A percentile compares a stretch with the other conserved stretches of the same genome.
Evolutionary conservation across 1,140 invertebrate genomes (phyloP).

Genomic region (Mycetomoellerius zeteki): DNA sequence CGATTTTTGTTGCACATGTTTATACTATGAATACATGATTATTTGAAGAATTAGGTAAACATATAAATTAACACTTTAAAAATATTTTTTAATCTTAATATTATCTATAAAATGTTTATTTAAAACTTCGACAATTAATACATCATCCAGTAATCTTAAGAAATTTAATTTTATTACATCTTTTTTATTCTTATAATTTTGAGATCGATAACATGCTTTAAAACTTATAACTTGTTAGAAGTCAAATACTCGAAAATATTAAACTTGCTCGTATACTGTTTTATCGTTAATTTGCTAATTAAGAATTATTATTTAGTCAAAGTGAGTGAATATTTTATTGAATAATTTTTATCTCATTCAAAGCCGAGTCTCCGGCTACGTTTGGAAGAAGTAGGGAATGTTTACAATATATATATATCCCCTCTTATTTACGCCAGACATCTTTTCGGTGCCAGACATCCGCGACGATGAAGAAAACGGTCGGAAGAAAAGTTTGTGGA

Average conservation of each 20-base stretch:
- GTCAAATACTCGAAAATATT: neutral
- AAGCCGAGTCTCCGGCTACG: neutral
- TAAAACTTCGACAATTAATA: neutral
- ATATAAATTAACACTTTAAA: neutral
- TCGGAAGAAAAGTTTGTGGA: constrained; percentile 65
- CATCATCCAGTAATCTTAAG: neutral
- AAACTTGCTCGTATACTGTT: neutral
- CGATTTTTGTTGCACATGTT: neutral
- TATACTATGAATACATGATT: neutral
- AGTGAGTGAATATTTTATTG: neutral
- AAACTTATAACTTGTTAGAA: neutral
- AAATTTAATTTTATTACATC: neutral
- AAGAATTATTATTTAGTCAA: neutral
- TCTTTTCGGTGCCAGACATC: constrained; percentile 56
- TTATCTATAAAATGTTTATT: neutral
- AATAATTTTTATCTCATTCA: constrained; percentile 19
- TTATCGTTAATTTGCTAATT: neutral
- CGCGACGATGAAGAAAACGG: constrained; percentile 41
- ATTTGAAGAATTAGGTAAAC: neutral
- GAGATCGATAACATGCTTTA: neutral
- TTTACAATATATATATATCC: too few relatives aligned
- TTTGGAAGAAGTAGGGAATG: constrained; percentile 11
- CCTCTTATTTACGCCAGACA: constrained; percentile 62
- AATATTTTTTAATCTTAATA: neutral
- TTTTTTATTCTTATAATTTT: neutral